A percentile compares a stretch with the other conserved stretches of the same genome.
These are phyloP conservation scores for Megalurothrips usitatus DNA, from an alignment of 2,888 invertebrate genomes.

Conservation along the genomic window DNA sequence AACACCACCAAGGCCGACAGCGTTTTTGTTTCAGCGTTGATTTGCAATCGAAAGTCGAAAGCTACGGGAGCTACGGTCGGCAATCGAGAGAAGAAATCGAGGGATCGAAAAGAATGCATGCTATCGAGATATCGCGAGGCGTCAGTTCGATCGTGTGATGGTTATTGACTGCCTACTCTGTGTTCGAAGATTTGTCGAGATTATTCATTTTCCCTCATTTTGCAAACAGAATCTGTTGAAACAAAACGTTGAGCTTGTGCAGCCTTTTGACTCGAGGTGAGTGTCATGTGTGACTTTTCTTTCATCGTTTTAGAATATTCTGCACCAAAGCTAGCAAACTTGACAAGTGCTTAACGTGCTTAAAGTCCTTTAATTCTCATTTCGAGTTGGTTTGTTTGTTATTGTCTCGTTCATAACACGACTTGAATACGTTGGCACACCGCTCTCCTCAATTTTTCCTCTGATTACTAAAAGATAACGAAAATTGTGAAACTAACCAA, in stretches of 20 bases:
- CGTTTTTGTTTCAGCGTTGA: background rate
- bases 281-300: background rate
- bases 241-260: no score
- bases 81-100: background rate
- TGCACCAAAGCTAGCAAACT: background rate
- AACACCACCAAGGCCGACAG: background rate
- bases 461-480: no score
- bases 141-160: background rate
- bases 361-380: no score
- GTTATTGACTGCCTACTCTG: slow-evolving; percentile 4
- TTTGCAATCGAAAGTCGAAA: background rate
- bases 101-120: no score
- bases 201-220: background rate
- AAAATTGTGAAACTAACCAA: no score
- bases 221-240: no score
- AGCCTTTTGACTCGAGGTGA: background rate
- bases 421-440: no score
- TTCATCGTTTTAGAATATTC: background rate
- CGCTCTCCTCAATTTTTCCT: no score
- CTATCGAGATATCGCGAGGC: no score
- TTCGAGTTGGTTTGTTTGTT: no score
- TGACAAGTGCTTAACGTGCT: no score
- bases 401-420: no score
- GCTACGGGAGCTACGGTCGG: background rate
- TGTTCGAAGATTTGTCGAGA: background rate